Base-by-base conservation (phyloP, 92 coral and sea anemone species). In the Parazoanthus swiftii region DNA sequence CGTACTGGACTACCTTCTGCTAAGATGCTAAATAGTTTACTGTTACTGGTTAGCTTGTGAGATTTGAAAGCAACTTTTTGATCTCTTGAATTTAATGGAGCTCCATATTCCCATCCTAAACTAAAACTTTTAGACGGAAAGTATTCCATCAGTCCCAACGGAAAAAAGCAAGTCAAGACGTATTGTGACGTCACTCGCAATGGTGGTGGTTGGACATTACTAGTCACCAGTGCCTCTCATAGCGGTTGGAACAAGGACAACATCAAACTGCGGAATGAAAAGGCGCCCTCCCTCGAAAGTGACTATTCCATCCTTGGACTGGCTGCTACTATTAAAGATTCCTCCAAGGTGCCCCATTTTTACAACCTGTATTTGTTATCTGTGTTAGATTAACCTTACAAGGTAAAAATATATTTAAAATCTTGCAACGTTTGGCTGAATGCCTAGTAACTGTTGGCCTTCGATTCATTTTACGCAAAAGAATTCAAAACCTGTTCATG, bases 121-220 rank as follows among this genome's bases (percentile, higher is more conserved):
- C 70, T 20, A 21, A 63, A 18, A 3, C 25, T 21, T 20, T 7
- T 63, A 63, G 70, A 63, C 26, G 70, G 70, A 63, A 63, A 21
- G 70, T 63, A 63, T 23, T 63, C 70, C 0, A 63, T 63, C 25
- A 63, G 70, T 23, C 70, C 70, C 70, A 8, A 21, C 70, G 70
- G 70, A 63, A 63, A 63, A 3, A 7, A 63, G 70, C 70, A 74
- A 73, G 89, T 91, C 74, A 93, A 93, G 86, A 93, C 94, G 33
- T 85, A 79, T 68, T 93, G 93, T 89, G 93, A 91, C 86, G 78
- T 91, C 81, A 89, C 93, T 43, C 83, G 85, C 65, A 82, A 86
- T 14, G 93, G 93, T 18, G 93, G 93, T 18, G 93, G 88, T 46
- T 91, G 93, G 93, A 91, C 93, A 18, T 77, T 91, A 70, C 68